Base-by-base conservation (phyloP, 2,113 vertebrate species). In the Montifringilla adamsi region DNA sequence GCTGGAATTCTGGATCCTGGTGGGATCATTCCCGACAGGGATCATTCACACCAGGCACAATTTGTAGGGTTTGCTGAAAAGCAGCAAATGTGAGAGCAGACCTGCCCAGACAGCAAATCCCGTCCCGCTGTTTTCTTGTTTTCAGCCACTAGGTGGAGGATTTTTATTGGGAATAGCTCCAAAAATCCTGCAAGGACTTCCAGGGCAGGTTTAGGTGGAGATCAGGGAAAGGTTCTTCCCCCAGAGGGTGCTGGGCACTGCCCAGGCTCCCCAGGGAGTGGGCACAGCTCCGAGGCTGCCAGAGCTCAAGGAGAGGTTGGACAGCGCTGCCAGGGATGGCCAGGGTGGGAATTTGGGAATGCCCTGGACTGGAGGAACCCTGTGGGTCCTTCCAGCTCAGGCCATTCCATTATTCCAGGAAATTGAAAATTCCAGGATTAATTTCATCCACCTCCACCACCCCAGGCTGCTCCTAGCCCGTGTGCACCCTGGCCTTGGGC, bases 141-240 rank as follows among this genome's bases (percentile, higher is more conserved):
- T 76, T 46, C 58, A 46, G 35, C 93, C 93, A 53, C 83, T 78
- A 94, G 81, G 75, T 87, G 84, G 87, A 82, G 91, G 80, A 62
- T 66, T 37, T 78, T 49, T 41, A 72, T 4, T 6, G 44, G 6
- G 28, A 84, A 77, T 27, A 13, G 37, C 90, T 39, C 39, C 5
- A 33, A 62, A 90, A 74, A 56, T 24, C 26, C 60, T 9, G 11
- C 23, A 15, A 44, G n/a, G 21, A 28, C 7, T 72, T 23, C 7
- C 56, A 41, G 46, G 39, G 16, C 6, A 53, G 30, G 20, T 1
- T 46, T 1, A 9, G 53, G 0, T 30, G 53, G 62, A 12, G 0
- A 2, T 22, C 2, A 19, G 47, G 47, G 12, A 2, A 50, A 35
- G 46, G 53, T 4, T 31, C 20, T 68, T 18, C 10, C 13, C 68